A percentile compares a stretch with the other conserved stretches of the same genome.
Conservation (phyloP, 2,113 vertebrate species). For the Eudyptes chrysolophus region DNA sequence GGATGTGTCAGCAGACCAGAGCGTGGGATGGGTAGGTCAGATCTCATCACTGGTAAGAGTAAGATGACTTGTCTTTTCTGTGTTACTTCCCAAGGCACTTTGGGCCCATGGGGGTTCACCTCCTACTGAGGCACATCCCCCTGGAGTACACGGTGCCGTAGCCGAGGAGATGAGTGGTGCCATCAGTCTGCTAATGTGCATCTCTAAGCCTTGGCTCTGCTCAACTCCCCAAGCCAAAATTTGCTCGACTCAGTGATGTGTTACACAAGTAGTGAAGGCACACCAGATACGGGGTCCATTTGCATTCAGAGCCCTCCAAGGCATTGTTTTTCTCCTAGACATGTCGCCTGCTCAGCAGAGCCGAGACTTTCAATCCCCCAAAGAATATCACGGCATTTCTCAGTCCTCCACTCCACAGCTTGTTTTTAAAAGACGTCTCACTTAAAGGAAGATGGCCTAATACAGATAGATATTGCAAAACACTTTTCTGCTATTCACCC, state of each 20-base stretch:
- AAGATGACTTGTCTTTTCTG: not conserved
- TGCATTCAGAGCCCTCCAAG: not conserved
- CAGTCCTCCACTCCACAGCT: not conserved
- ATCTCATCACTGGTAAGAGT: not conserved
- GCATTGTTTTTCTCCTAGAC: not conserved
- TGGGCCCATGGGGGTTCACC: fast-evolving
- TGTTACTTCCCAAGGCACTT: not conserved
- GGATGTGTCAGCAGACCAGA: not conserved
- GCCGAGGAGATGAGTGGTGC: not conserved
- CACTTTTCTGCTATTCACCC: not conserved
- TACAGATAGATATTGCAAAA: not conserved
- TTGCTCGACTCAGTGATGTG: not conserved
- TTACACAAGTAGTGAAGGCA: not conserved
- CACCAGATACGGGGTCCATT: not conserved
- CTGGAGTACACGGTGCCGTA: fast-evolving
- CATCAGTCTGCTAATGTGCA: not conserved
- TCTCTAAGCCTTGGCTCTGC: not conserved
- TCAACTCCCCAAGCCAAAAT: not conserved
- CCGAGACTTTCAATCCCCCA: not conserved
- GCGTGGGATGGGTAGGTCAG: not conserved
- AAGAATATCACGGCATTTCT: not conserved
- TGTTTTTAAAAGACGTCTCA: not conserved
- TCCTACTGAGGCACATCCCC: not conserved
- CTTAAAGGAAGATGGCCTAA: not conserved
- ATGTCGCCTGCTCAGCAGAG: not conserved